Base-by-base conservation (phyloP, 2,888 invertebrate genomes). In the Resseliella maxima region DNA sequence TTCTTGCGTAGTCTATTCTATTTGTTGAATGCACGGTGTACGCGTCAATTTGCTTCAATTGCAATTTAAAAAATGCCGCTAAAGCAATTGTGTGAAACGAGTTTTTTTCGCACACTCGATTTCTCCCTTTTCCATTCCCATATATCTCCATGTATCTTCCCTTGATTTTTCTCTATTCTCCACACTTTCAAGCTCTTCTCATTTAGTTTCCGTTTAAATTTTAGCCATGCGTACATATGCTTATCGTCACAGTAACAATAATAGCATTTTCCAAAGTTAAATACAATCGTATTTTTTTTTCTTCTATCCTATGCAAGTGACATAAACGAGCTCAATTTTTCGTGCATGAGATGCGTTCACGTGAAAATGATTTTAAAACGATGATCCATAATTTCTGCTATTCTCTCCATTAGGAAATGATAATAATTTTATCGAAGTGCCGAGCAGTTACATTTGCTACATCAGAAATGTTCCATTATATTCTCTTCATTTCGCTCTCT, bases 41-140 rank as follows among this genome's bases (percentile, higher is more conserved):
- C 31, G 31, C 72, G 31, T 72, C 72, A 72, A 72, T 72, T 72
- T 72, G 72, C 72, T 35, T 72, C 72, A 72, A 72, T 72, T 72
- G 72, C 72, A 72, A 72, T 72, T 31, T 72, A 72, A 72, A 72
- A 72, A 31, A 72, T 31, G 72, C 72, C 35, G n/a, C 72, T 72
- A 72, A 72, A 72, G 72, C 72, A 72, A 72, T 72, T 72, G 72
- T 72, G 72, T 72, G 72, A 72, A 72, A 15, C 72, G 12, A 1
- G 31, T 15, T 72, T 72, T 27, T 50, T 50, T 50, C 50, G n/a
- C n/a, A n/a, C n/a, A n/a, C n/a, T n/a, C n/a, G n/a, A n/a, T n/a
- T n/a, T n/a, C n/a, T n/a, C n/a, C n/a, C n/a, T n/a, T n/a, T n/a
- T n/a, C n/a, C n/a, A n/a, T n/a, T n/a, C n/a, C n/a, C n/a, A n/a